Conservation (phyloP, 1,140 invertebrate genomes). For the Theocolax elegans region DNA sequence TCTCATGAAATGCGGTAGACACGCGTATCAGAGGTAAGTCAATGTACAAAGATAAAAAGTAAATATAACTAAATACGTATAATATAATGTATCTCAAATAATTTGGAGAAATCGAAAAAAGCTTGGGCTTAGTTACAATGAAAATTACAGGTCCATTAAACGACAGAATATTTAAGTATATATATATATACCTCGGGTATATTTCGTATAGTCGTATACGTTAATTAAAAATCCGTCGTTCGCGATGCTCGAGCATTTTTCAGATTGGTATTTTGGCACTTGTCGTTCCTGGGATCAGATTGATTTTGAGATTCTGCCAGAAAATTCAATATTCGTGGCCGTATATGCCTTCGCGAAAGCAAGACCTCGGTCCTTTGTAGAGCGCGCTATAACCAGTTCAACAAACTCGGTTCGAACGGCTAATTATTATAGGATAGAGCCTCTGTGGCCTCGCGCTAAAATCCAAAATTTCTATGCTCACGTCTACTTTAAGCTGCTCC, state of each 20-base stretch:
- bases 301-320: conserved; percentile 32
- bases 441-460: background rate
- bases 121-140: too few relatives aligned
- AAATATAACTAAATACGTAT: background rate
- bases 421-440: conserved; percentile 26
- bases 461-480: background rate
- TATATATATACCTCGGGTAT: too few relatives aligned
- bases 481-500: background rate
- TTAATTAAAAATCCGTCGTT: background rate
- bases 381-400: background rate
- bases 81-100: background rate
- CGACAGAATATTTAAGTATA: background rate
- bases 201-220: background rate
- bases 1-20: conserved; percentile 44
- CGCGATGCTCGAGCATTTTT: background rate
- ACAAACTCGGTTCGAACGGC: background rate
- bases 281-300: background rate
- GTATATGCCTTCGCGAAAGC: background rate
- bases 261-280: background rate
- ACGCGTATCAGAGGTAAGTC: conserved; percentile 40
- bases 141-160: background rate
- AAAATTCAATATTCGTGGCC: conserved; percentile 12
- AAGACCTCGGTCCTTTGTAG: background rate
- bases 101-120: too few relatives aligned
- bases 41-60: background rate